Percentiles rank a stretch among this genome's conserved stretches.
Evolutionary conservation across 2,113 vertebrate genomes (phyloP).

Genomic region (Anhinga anhinga): DNA sequence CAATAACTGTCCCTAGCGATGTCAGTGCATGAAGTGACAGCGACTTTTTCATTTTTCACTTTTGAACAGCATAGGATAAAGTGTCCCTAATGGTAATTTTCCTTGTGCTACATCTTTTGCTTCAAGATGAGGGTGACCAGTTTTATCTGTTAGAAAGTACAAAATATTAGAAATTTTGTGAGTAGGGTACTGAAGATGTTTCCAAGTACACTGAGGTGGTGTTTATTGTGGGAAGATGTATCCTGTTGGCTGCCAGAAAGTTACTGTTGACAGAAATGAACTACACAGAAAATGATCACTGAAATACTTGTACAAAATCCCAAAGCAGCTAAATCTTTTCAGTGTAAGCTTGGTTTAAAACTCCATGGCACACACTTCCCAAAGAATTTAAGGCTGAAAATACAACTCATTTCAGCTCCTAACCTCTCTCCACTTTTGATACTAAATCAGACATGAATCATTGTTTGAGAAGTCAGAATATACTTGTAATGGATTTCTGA

Average conservation of each 20-base stretch:
- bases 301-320: background rate
- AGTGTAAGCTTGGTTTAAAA: background rate
- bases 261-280: background rate
- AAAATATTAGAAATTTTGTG: background rate
- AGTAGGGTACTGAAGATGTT: background rate
- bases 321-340: background rate
- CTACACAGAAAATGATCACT: background rate
- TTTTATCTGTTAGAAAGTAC: background rate
- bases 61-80: background rate
- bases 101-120: background rate
- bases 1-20: background rate
- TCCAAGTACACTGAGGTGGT: background rate
- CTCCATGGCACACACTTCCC: background rate
- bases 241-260: background rate
- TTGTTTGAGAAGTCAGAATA: background rate
- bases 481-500: background rate
- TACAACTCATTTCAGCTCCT: background rate
- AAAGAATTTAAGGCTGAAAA: constrained; percentile 2
- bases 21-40: background rate
- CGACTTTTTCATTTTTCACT: background rate
- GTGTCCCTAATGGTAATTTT: background rate
- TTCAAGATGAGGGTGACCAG: background rate
- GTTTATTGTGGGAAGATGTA: background rate
- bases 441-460: background rate
- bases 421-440: background rate